Percentiles rank a stretch among this genome's conserved stretches.
Evolutionary conservation across 1,140 invertebrate genomes (phyloP).

Genomic region (Popillia japonica): DNA sequence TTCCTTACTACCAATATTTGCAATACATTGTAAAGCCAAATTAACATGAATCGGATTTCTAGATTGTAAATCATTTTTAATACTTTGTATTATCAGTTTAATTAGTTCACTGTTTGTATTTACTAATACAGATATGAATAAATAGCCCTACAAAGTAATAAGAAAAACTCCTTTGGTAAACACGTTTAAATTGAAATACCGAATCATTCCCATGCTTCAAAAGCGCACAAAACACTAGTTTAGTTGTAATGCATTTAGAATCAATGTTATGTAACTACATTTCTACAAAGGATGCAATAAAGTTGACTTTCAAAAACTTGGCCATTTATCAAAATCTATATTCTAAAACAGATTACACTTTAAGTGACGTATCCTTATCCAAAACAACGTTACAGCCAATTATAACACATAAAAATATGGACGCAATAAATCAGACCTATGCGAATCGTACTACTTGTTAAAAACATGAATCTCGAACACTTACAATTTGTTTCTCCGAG

Average conservation of each 20-base stretch:
- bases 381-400: not conserved
- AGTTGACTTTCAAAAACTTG: not conserved
- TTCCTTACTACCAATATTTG: constrained; percentile 99
- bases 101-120: constrained; percentile 99
- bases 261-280: not conserved
- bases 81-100: constrained; percentile 98
- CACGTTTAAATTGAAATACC: not conserved
- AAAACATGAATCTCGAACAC: no score
- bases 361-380: not conserved
- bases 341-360: not conserved
- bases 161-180: constrained; percentile 15
- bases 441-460: no score
- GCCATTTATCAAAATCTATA: constrained; percentile 6
- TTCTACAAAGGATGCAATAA: not conserved
- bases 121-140: constrained; percentile 99
- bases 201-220: not conserved
- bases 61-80: constrained; percentile 98
- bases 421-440: no score
- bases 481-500: constrained; percentile 99
- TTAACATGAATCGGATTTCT: constrained; percentile 99
- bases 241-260: no score
- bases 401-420: not conserved
- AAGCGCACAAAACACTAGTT: no score
- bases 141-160: constrained; percentile 80
- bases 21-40: constrained; percentile 99